Evolutionary conservation across 2,888 invertebrate genomes (phyloP).

Genomic region (Tridacna gigas): DNA sequence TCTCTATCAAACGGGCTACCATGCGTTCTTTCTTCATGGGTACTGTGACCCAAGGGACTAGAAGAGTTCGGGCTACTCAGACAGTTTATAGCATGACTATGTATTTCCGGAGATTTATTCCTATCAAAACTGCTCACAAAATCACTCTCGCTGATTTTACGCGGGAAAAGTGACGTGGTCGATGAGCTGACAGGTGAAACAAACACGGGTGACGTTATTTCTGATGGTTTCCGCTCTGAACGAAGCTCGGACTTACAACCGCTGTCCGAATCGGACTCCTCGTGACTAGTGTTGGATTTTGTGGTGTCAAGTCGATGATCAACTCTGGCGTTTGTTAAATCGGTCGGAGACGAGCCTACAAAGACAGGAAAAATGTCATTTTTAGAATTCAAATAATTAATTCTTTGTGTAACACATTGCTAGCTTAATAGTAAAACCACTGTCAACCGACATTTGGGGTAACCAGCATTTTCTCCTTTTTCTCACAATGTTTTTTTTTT

Average conservation of each 20-base stretch:
- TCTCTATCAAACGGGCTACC: conserved; percentile 51
- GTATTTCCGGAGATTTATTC: conserved; percentile 65
- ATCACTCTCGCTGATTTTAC: conserved; percentile 66
- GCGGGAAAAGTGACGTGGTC: conserved; percentile 49
- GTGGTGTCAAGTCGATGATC: conserved; percentile 63
- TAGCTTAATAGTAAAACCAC: too few species aligned
- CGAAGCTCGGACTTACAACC: conserved; percentile 37
- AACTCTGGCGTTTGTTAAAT: conserved; percentile 51
- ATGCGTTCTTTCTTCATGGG: conserved; percentile 34
- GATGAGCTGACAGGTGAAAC: conserved; percentile 57
- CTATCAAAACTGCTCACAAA: conserved; percentile 67
- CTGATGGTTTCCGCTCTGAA: not conserved
- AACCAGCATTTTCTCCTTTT: too few species aligned
- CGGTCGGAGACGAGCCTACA: conserved; percentile 61
- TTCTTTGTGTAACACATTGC: not conserved
- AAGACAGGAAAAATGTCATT: conserved; percentile 13
- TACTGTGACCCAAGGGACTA: conserved; percentile 59
- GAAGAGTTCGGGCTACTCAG: conserved; percentile 46
- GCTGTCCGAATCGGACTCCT: conserved; percentile 63
- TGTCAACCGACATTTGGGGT: too few species aligned
- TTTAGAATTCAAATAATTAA: not conserved
- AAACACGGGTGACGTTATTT: conserved; percentile 44
- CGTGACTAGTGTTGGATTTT: conserved; percentile 63
- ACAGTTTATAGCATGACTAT: conserved; percentile 53
- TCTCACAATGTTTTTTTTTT: too few species aligned